phyloP scores from a whole-genome alignment of 2,888 invertebrate genomes.

The Tuta absoluta region DNA sequence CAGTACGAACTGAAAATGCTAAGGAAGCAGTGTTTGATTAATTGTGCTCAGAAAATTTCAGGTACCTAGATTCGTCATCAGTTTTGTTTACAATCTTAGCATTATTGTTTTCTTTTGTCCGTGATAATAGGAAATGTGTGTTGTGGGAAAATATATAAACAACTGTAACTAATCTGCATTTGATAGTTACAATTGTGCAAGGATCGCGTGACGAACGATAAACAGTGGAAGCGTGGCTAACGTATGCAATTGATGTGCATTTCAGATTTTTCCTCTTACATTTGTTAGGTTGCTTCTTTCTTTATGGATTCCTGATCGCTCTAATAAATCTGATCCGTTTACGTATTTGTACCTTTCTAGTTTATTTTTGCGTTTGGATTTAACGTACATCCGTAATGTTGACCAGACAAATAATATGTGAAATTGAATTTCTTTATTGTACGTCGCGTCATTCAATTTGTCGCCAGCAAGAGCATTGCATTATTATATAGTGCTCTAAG shows the following conservation, averaged over 20 bases:
- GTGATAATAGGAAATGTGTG: neutral
- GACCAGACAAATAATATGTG: too few species aligned
- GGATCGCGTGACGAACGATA: neutral
- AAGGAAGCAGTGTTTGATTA: neutral
- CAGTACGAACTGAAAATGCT: neutral
- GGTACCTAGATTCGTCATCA: too few species aligned
- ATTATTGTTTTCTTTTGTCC: neutral
- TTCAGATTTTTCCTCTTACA: neutral
- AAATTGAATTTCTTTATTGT: too few species aligned
- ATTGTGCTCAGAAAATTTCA: neutral
- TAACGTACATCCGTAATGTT: too few species aligned
- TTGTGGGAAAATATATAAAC: too few species aligned
- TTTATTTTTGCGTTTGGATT: neutral
- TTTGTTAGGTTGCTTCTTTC: neutral
- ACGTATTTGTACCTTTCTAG: too few species aligned
- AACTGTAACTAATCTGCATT: neutral
- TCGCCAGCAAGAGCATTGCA: too few species aligned
- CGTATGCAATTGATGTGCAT: slow-evolving; percentile 1
- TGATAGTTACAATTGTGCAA: neutral
- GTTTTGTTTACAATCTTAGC: too few species aligned
- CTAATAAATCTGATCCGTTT: too few species aligned
- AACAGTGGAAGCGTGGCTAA: neutral
- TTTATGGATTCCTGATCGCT: neutral
- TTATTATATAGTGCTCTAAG: too few species aligned
- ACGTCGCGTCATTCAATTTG: too few species aligned